Base-by-base conservation (phyloP, 2,888 invertebrate genomes). In the Phortica magna region DNA sequence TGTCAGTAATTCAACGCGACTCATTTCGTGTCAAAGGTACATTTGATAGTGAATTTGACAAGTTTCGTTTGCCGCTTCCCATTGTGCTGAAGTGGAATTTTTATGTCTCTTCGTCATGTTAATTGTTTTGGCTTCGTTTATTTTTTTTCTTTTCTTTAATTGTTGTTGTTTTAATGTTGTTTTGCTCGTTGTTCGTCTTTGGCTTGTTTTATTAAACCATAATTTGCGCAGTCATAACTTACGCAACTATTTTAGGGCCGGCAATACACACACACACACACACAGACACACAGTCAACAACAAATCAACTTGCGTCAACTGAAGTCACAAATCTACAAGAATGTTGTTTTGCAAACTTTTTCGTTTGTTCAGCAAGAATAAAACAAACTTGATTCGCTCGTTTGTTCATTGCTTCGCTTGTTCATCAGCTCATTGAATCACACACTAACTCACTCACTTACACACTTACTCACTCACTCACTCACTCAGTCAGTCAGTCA, bases 61-160 rank as follows among this genome's bases (percentile, higher is more conserved):
- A 17, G 5, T 68, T 68, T 68, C 19, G 4, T 65, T 39, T 65
- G 61, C 61, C 61, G 10, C 31, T 57, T 65, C 42, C 12, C 68
- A 61, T 57, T 64, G 41, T n/a, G 41, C 70, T 70, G 31, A 76
- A 80, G 79, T 79, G 78, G 79, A 78, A 79, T 82, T 85, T 87
- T 89, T 81, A 87, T 88, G 82, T 82, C 85, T 82, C 87, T 89
- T 84, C 83, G 84, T 88, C 88, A 88, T 84, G 88, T 87, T 88
- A 88, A 88, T 88, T 89, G 88, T 82, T 84, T 83, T 74, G 78
- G 76, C 81, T 83, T 31, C 41, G 70, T 71, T 71, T 71, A 55
- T 71, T 14, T 71, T 71, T 71, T 71, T 71, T 14, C 10, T 64
- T 19, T 64, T 19, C 39, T 64, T 39, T 64, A 22, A 39, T 83